Conservation (phyloP, 2,113 vertebrate species). For the Oreotrochilus melanogaster region DNA sequence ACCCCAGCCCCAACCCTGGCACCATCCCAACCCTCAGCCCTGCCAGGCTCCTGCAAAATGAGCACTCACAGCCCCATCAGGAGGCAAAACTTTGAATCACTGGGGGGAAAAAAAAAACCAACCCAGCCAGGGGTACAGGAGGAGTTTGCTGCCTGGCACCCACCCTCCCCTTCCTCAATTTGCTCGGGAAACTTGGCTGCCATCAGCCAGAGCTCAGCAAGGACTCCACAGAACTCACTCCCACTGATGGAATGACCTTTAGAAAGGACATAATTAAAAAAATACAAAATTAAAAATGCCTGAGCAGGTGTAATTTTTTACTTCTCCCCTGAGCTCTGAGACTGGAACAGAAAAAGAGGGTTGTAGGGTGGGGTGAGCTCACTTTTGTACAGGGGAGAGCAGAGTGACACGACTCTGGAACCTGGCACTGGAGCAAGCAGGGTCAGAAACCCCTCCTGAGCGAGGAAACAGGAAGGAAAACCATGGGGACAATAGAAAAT, state of each 20-base stretch:
- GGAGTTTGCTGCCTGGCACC: background rate
- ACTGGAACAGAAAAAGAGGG: no score
- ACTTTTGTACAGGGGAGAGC: background rate
- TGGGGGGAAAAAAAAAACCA: background rate
- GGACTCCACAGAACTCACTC: background rate
- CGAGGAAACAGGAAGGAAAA: background rate
- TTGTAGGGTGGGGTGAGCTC: background rate
- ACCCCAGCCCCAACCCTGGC: background rate
- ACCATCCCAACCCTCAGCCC: accelerated
- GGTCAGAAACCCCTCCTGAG: background rate
- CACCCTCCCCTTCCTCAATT: accelerated
- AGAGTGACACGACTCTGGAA: background rate
- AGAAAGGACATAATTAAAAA: background rate
- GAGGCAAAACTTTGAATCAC: background rate
- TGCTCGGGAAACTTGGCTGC: background rate
- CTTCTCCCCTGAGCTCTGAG: background rate
- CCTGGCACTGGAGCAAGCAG: background rate
- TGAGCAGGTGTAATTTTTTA: background rate
- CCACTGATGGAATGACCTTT: background rate
- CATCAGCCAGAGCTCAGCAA: background rate
- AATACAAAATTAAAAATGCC: background rate
- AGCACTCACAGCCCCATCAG: accelerated
- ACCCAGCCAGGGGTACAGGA: background rate
- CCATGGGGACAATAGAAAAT: background rate
- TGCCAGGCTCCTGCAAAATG: background rate